Evolutionary conservation across 2,888 invertebrate genomes (phyloP), one percentile per base, ranked within the genome.

Genomic region (Pheosia tremula): DNA sequence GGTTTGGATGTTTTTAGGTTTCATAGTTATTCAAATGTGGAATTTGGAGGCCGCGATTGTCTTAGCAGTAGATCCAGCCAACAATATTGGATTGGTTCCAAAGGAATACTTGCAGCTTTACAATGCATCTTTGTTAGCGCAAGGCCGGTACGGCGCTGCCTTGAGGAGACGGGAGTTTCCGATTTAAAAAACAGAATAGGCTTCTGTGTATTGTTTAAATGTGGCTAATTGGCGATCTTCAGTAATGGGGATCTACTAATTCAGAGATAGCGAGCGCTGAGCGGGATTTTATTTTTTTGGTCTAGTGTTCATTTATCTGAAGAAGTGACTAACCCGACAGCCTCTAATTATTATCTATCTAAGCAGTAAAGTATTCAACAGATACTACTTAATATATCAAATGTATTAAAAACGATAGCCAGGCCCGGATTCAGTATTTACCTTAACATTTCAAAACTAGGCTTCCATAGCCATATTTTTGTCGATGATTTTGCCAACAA

Each of bases 41-140:
- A 88, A 89, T 93, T 93, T 91, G 91, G 91, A 91, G 91, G 92
- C 88, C 92, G 80, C 81, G 79, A 85, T 86, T 86, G 87, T 75
- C 77, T 87, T 83, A 81, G 82, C 69, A 76, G 79, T 80, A 80
- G 75, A 76, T 56, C 43, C 77, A 69, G 68, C 78, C 86, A 84
- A 89, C 89, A 89, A 88, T 93, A 89, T 93, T 93, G 93, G 93
- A 93, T 91, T 89, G 80, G 90, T 90, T 93, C 93, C 93, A 93
- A 91, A 80, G 83, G 56, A 56, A 79, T 77, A 80, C 81, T 82
- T 79, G 82, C 77, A 77, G 54, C 61, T 75, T 74, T 84, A 93
- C 93, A 93, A 93, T 93, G 91, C 91, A 88, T 87, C 90, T 90
- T 91, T 91, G 91, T 92, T 90, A 86, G 81, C 80, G 75, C 85